A percentile compares a stretch with the other conserved stretches of the same genome.
Evolutionary conservation across 1,140 invertebrate genomes (phyloP).

Genomic region (Pachypeltis micranthus): DNA sequence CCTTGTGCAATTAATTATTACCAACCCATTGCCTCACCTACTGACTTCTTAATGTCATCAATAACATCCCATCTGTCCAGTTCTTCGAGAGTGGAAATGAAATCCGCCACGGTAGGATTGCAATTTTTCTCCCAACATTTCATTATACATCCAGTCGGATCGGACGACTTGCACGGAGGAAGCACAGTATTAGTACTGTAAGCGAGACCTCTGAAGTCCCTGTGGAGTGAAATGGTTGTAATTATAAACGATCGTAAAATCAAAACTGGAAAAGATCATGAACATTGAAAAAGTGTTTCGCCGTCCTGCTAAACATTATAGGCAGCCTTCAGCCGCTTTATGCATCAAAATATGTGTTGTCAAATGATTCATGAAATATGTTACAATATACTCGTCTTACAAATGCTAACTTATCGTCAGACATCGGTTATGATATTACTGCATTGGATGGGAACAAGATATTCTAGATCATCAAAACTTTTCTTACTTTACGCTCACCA

Average conservation of each 20-base stretch:
- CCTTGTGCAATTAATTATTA: neutral
- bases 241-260: no score
- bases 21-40: conserved; percentile 39
- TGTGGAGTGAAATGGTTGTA: no score
- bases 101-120: conserved; percentile 38
- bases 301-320: no score
- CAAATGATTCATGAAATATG: neutral
- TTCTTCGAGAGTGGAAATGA: conserved; percentile 41
- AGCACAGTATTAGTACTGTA: conserved; percentile 42
- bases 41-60: conserved; percentile 42
- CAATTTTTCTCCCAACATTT: conserved; percentile 36
- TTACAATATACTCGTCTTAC: neutral
- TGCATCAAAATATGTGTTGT: neutral
- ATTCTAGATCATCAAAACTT: no score
- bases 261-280: conserved; percentile 17
- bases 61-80: conserved; percentile 55
- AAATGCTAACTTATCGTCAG: neutral
- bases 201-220: conserved; percentile 56
- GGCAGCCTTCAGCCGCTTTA: no score
- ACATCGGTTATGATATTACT: no score
- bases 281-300: neutral
- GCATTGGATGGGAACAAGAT: no score
- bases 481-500: no score
- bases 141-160: conserved; percentile 43
- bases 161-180: conserved; percentile 36